phyloP scores from a whole-genome alignment of 2,113 vertebrate species.

The Tricholaema leucomelas region DNA sequence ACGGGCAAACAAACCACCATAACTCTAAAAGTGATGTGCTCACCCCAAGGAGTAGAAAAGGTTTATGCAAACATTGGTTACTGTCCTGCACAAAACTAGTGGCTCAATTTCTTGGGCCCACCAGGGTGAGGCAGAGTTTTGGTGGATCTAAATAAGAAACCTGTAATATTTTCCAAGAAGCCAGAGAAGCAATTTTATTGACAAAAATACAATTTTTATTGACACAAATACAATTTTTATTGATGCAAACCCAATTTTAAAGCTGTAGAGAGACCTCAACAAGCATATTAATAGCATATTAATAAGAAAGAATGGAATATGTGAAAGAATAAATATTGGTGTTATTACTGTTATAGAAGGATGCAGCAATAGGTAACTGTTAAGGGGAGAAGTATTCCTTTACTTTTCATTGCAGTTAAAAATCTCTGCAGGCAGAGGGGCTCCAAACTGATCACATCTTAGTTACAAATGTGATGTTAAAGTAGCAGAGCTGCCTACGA shows the following conservation, averaged over 20 bases:
- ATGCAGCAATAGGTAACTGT: not conserved
- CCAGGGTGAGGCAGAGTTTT: conserved; percentile 1
- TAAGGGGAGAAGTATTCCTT: not conserved
- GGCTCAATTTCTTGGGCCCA: not conserved
- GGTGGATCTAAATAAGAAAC: not conserved
- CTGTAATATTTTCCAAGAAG: not conserved
- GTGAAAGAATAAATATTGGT: not conserved
- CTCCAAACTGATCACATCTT: not conserved
- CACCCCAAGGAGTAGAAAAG: not conserved
- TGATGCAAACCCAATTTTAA: not conserved
- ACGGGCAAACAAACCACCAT: not conserved
- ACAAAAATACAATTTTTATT: not conserved
- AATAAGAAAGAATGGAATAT: too few species aligned
- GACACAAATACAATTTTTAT: not conserved
- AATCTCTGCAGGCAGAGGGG: not conserved
- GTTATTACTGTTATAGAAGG: not conserved
- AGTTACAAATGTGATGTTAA: not conserved
- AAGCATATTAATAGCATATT: not conserved
- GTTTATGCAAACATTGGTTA: not conserved
- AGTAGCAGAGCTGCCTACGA: not conserved
- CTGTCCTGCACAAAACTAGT: not conserved
- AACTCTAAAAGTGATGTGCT: not conserved
- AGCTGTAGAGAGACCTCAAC: not conserved
- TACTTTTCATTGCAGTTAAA: not conserved
- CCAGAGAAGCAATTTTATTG: not conserved